Base-by-base conservation (phyloP, 2,113 vertebrate genomes). In the Nipponia nippon region DNA sequence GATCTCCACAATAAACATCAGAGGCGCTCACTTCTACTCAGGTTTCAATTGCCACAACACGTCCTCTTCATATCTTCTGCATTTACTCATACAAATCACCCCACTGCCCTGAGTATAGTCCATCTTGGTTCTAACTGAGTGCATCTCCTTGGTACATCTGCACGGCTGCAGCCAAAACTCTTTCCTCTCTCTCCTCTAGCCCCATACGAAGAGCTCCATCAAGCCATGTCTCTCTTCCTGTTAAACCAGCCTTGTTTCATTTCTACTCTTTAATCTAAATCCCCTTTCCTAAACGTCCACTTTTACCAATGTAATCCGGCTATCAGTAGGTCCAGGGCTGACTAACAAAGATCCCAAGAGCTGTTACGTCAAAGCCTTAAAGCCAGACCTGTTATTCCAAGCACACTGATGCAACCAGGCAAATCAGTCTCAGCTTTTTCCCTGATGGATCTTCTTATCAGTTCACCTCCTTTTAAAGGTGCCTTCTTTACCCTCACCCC, bases 371-470 rank as follows among this genome's bases (percentile, higher is more conserved):
- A 32, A 61, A 83, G 3, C 3, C 10, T 11, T 46, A 17, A 83
- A 73, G 9, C 16, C 50, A 75, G 32, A 22, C 14, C 27, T 67
- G 29, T 59, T 65, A 25, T 65, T 79, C 20, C 42, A 79, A 85
- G 7, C 7, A 69, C 2, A 0, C 9, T 30, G n/a, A 29, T 34
- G 9, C 11, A 72, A 42, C 3, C 26, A 52, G 21, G 34, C 5
- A 81, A 75, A 63, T 27, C 47, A 79, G 32, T 25, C 36, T 77
- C 17, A 29, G 11, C 5, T 76, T 82, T 85, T 21, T 30, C 12
- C 16, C 8, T 34, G 11, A 59, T 8, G 4, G 20, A 71, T 42
- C 29, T 10, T 42, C 34, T 38, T 55, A 58, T 23, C 20, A 15
- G 1, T 36, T 79, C 10, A 44, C 1, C 3, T 58, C 13, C 32